Evolutionary conservation across 2,113 vertebrate species (phyloP).

Genomic region (Tilapia sparmanii): DNA sequence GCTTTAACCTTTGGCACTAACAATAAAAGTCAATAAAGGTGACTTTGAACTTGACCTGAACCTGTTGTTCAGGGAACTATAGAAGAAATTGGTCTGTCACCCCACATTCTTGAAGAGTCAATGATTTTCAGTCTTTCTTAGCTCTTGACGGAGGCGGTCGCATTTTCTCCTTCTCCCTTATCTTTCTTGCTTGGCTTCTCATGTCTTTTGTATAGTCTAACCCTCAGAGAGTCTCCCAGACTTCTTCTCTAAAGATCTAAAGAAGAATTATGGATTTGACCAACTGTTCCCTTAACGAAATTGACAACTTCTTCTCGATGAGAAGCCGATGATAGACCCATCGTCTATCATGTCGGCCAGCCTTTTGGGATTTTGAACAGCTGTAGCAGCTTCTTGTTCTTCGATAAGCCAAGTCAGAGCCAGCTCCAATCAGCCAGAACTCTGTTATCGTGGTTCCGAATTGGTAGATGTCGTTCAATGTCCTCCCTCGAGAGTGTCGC

Average conservation of each 20-base stretch:
- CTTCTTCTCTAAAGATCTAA: neutral
- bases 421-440: neutral
- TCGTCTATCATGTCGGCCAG: neutral
- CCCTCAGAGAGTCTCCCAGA: neutral
- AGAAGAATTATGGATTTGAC: neutral
- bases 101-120: neutral
- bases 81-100: neutral
- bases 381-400: neutral
- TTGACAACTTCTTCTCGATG: neutral
- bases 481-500: too few species aligned
- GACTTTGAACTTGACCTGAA: neutral
- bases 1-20: neutral
- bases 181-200: neutral
- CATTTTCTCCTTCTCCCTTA: neutral
- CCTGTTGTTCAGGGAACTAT: neutral
- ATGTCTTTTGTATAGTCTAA: neutral
- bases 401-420: neutral
- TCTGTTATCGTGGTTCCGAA: neutral
- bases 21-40: neutral
- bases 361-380: neutral
- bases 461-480: too few species aligned
- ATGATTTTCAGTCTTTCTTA: neutral
- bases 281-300: neutral
- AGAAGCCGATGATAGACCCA: neutral
- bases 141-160: neutral